Evolutionary conservation across 2,888 invertebrate genomes (phyloP), one percentile per base, ranked within the genome.

Genomic region (Sicus ferrugineus): DNA sequence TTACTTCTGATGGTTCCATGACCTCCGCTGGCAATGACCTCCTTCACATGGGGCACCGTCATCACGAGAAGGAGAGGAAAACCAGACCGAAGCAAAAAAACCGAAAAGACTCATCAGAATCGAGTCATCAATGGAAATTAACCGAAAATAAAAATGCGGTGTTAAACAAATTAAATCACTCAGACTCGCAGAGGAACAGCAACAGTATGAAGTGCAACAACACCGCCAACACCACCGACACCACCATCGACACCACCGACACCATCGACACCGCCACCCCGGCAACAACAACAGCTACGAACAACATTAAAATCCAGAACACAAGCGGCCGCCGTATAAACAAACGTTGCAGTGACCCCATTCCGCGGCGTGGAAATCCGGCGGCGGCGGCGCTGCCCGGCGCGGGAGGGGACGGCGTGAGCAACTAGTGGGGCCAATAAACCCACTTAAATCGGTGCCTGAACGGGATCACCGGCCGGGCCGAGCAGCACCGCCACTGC

Each of bases 341-440:
- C 68, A 70, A 50, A 67, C 64, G 58, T 63, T 66, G 56, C 65
- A 70, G 56, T 72, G 72, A 73, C 68, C 69, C 69, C 72, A 71
- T 73, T 70, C 63, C 70, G 67, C 61, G 21, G 9, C 50, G 38
- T 19, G 19, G 31, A n/a, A 19, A 38, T 23, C 59, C 48, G 21
- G 46, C 38, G 26, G 26, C 50, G 52, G 38, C 16, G 38, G n/a
- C 1, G 30, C 3, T 58, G 46, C 11, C 9, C 42, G 46, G 30
- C 50, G 50, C 31, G 9, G 9, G 31, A 30, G 19, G 5, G 42
- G 52, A 26, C 26, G 52, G 34, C 26, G 30, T 11, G 30, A 11
- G 23, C n/a, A 21, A 34, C 48, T 28, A 19, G 30, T 30, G 28
- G 48, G 63, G 63, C 48, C 73, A 75, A 75, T 74, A 77, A 76